Evolutionary conservation across 2,888 invertebrate species (phyloP).

Genomic region (Chirona hameri): DNA sequence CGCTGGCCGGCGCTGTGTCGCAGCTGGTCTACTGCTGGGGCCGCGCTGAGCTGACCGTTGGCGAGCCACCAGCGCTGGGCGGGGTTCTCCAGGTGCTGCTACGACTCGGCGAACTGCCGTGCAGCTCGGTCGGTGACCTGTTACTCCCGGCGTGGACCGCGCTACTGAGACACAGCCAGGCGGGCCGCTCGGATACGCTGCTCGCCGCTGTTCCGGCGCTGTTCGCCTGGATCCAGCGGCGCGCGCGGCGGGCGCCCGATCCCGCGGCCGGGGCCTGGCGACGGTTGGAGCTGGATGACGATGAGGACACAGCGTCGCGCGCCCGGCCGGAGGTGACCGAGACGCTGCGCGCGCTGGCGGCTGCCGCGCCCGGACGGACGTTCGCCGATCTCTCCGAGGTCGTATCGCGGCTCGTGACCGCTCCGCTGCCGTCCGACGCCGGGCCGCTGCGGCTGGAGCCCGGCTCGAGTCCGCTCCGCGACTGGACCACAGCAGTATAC

Average conservation of each 20-base stretch:
- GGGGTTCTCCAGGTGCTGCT: background rate
- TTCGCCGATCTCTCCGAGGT: background rate
- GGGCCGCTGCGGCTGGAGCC: background rate
- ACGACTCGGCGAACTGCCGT: background rate
- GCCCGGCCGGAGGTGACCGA: background rate
- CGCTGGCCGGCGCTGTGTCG: background rate
- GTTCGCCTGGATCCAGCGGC: background rate
- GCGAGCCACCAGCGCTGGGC: background rate
- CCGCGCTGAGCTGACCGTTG: background rate
- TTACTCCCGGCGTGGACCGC: background rate
- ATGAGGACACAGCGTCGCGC: background rate
- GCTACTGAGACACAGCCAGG: background rate
- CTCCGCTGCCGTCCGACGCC: background rate
- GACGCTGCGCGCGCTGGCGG: background rate
- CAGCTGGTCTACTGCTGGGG: constrained; percentile 7
- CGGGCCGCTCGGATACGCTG: background rate
- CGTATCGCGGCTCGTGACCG: background rate
- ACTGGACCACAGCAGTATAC: background rate
- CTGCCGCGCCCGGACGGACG: background rate
- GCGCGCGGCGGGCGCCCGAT: background rate
- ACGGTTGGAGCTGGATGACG: background rate
- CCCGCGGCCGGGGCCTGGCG: background rate
- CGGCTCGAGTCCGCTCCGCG: background rate
- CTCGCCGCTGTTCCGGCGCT: background rate
- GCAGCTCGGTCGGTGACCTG: background rate